phyloP scores from a whole-genome alignment of 2,113 vertebrate species.

The Euleptes europaea region DNA sequence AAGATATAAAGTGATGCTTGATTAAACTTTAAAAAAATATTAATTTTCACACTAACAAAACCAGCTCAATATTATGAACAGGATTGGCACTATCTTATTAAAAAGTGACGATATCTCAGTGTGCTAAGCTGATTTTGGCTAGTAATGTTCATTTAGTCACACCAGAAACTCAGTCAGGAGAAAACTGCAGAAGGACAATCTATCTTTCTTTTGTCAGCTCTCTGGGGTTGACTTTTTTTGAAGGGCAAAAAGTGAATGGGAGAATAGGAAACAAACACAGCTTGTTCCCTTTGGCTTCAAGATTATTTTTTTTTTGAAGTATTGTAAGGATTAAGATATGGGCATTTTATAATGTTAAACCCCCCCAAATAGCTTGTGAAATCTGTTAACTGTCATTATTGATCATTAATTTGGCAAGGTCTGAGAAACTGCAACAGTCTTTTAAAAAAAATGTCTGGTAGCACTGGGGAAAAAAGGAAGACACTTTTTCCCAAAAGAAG shows the following conservation, averaged over 20 bases:
- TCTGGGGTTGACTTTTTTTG: conserved; percentile 17
- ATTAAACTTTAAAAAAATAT: background rate
- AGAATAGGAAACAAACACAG: conserved; percentile 37
- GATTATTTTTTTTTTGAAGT: background rate
- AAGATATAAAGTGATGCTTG: background rate
- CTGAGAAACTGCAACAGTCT: background rate
- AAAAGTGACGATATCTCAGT: conserved; percentile 24
- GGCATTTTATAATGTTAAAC: background rate
- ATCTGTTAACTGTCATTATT: background rate
- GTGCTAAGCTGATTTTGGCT: conserved; percentile 22
- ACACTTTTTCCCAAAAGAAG: background rate
- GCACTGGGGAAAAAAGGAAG: no score
- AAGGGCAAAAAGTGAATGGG: conserved; percentile 43
- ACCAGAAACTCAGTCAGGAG: conserved; percentile 57
- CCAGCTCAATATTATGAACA: background rate
- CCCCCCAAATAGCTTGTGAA: background rate
- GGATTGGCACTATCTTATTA: background rate
- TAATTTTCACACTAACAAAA: background rate
- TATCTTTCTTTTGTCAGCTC: conserved; percentile 62
- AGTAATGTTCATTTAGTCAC: conserved; percentile 33
- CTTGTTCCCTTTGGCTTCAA: conserved; percentile 26
- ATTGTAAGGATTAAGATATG: background rate
- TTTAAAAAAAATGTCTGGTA: background rate
- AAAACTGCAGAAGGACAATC: conserved; percentile 43
- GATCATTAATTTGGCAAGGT: background rate